Evolutionary conservation across 2,113 vertebrate genomes (phyloP).

Genomic region (Nannospalax galili): DNA sequence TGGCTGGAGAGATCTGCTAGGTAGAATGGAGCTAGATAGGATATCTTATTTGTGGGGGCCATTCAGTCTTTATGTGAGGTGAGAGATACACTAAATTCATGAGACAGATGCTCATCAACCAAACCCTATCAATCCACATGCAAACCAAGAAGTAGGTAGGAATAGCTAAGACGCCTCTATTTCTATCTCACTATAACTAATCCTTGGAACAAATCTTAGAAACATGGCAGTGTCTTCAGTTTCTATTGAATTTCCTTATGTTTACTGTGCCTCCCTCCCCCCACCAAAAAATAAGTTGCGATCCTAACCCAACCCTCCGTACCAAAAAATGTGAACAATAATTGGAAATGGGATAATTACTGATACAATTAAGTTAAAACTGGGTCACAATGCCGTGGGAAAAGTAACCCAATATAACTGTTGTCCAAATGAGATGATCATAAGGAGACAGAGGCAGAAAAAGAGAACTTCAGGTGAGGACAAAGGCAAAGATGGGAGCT

Average conservation of each 20-base stretch:
- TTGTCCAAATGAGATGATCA: neutral
- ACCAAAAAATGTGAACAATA: neutral
- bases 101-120: neutral
- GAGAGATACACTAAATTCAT: neutral
- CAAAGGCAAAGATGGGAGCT: neutral
- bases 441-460: constrained; percentile 10
- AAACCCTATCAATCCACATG: neutral
- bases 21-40: neutral
- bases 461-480: neutral
- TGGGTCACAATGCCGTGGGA: neutral
- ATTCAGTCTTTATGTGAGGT: neutral
- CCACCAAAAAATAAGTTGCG: neutral
- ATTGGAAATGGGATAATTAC: neutral
- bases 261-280: neutral
- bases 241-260: neutral
- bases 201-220: constrained; percentile 19
- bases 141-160: neutral
- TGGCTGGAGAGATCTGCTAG: neutral
- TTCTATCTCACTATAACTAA: neutral
- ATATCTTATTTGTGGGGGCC: neutral
- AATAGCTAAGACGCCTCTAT: neutral
- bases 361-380: constrained; percentile 8
- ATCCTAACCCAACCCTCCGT: neutral
- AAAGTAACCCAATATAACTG: neutral
- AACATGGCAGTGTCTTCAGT: neutral